Percentiles rank a stretch among this genome's conserved stretches.
These are phyloP conservation scores for Miltochrista miniata DNA, from an alignment of 2,888 invertebrate species.

Conservation along the genomic window DNA sequence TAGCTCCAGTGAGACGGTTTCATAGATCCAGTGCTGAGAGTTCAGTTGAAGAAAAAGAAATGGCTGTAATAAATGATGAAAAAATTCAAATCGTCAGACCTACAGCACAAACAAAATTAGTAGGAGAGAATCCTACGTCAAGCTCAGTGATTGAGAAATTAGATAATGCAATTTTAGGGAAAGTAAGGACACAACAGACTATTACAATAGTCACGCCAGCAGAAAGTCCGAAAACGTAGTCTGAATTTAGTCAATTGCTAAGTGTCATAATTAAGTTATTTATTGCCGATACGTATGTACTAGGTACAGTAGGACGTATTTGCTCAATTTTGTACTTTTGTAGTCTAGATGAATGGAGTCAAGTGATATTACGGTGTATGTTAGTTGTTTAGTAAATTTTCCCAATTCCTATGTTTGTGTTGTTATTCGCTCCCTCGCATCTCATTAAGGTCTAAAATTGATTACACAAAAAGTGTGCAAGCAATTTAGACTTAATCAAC, in stretches of 20 bases:
- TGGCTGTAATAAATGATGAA: conserved; percentile 65
- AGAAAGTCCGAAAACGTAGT: conserved; percentile 43
- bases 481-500: no score
- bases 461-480: no score
- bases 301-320: conserved; percentile 47
- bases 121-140: conserved; percentile 60
- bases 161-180: conserved; percentile 71
- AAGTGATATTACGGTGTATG: conserved; percentile 84
- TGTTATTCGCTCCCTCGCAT: neutral
- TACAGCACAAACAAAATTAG: conserved; percentile 55
- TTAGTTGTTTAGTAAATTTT: conserved; percentile 73
- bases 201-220: conserved; percentile 51
- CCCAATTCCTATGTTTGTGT: conserved; percentile 48
- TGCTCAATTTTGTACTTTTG: conserved; percentile 71
- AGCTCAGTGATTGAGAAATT: conserved; percentile 62
- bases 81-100: conserved; percentile 72
- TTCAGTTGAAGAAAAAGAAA: conserved; percentile 50
- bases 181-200: conserved; percentile 53
- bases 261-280: conserved; percentile 62
- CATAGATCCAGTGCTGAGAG: conserved; percentile 73
- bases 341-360: conserved; percentile 68
- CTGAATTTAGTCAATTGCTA: conserved; percentile 65
- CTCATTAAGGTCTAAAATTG: no score
- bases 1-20: conserved; percentile 61
- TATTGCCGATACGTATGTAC: conserved; percentile 40